These are phyloP conservation scores for Erannis defoliaria DNA, from an alignment of 2,888 invertebrate species.

Conservation along the genomic window DNA sequence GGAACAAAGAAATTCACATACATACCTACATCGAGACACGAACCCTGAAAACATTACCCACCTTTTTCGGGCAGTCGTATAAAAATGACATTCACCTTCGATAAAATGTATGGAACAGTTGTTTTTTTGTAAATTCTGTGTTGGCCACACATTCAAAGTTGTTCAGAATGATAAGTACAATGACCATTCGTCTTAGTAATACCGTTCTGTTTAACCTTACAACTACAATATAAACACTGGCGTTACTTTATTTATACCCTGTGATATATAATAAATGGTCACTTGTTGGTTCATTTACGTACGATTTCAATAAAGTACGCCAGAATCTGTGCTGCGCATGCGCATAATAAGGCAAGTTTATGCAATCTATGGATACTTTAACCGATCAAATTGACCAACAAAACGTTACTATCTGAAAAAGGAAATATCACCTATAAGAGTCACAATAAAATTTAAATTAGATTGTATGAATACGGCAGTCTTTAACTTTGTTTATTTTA, in stretches of 20 bases:
- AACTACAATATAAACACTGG: not conserved
- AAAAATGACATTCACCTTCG: too few species aligned
- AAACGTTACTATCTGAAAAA: slow-evolving; percentile 22
- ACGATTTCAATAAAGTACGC: slow-evolving; percentile 24
- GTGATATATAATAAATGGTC: slow-evolving; percentile 19
- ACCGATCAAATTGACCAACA: slow-evolving; percentile 21
- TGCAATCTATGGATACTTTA: slow-evolving; percentile 23
- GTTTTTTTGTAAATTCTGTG: too few species aligned
- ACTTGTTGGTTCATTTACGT: slow-evolving; percentile 24
- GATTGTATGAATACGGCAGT: slow-evolving; percentile 4
- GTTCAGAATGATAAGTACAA: too few species aligned
- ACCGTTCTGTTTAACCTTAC: too few species aligned
- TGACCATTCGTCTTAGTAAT: too few species aligned
- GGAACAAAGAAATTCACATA: too few species aligned
- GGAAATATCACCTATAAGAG: slow-evolving; percentile 18
- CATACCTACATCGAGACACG: too few species aligned
- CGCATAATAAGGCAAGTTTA: slow-evolving; percentile 26
- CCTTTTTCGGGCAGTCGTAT: too few species aligned
- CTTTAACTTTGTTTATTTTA: slow-evolving; percentile 12
- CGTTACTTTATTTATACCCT: slow-evolving; percentile 1
- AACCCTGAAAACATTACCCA: too few species aligned
- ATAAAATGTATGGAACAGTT: too few species aligned
- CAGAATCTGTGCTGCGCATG: slow-evolving; percentile 16
- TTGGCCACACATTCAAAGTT: too few species aligned
- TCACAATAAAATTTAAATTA: slow-evolving; percentile 20